Evolutionary conservation across 2,888 invertebrate species (phyloP).

Genomic region (Agrochola lota): DNA sequence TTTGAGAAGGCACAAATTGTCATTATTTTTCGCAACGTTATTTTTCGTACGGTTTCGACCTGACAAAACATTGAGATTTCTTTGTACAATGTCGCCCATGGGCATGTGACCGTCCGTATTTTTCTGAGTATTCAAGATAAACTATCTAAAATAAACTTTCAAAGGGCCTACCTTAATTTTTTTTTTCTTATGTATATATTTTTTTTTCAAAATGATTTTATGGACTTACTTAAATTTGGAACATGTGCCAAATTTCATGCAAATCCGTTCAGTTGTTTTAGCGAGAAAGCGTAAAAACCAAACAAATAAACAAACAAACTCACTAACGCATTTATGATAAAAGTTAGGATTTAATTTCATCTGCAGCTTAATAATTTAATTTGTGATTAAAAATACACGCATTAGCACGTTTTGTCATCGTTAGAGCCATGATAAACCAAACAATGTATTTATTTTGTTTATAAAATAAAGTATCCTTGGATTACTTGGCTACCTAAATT

Average conservation of each 20-base stretch:
- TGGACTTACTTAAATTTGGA: no score
- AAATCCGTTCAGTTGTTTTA: no score
- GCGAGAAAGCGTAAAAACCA: no score
- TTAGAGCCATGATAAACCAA: neutral
- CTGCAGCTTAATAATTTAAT: neutral
- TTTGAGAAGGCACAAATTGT: constrained; percentile 34
- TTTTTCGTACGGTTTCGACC: neutral
- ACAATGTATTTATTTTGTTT: neutral
- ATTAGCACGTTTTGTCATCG: neutral
- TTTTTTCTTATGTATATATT: no score
- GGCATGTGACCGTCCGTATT: no score
- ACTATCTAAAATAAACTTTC: no score
- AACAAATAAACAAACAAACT: no score
- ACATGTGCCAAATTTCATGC: no score
- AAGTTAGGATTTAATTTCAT: neutral
- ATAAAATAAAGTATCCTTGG: neutral
- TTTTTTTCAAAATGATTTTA: no score
- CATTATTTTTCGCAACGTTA: constrained; percentile 8
- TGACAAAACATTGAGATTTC: neutral
- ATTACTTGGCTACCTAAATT: constrained; percentile 2
- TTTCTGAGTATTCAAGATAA: no score
- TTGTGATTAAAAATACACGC: neutral
- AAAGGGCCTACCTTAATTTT: no score
- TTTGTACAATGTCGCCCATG: no score
- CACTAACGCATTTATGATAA: neutral